Evolutionary conservation across 2,888 invertebrate genomes (phyloP).

Genomic region (Hipparchia semele): DNA sequence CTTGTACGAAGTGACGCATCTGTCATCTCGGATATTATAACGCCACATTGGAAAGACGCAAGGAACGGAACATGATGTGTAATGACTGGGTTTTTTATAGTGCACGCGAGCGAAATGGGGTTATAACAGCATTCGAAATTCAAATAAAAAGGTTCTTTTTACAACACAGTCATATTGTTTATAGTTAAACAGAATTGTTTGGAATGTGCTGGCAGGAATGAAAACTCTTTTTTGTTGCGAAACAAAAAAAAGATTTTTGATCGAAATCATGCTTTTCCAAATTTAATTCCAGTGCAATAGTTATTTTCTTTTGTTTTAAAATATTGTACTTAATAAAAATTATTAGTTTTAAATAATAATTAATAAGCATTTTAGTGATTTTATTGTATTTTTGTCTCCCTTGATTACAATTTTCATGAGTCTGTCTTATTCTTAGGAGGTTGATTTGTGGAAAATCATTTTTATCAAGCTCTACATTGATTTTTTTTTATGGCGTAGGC

Average conservation of each 20-base stretch:
- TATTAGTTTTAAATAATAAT: no score
- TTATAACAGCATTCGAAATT: slow-evolving; percentile 20
- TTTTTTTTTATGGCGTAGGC: no score
- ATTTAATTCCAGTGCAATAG: no score
- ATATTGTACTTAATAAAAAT: no score
- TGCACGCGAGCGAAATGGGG: slow-evolving; percentile 25
- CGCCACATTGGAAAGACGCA: slow-evolving; percentile 57
- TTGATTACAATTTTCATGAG: no score
- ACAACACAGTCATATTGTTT: neutral
- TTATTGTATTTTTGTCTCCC: no score
- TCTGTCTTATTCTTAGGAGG: no score
- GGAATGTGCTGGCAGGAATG: neutral
- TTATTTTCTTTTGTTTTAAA: no score
- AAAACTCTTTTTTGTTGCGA: neutral
- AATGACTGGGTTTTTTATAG: slow-evolving; percentile 57
- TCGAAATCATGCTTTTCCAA: neutral
- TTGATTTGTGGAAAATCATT: no score
- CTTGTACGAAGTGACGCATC: slow-evolving; percentile 63
- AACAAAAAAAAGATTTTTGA: neutral
- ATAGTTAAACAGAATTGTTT: neutral
- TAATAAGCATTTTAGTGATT: no score
- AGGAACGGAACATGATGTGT: slow-evolving; percentile 53
- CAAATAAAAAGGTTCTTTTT: slow-evolving; percentile 19
- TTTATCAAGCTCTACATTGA: no score
- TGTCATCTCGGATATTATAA: slow-evolving; percentile 77